Evolutionary conservation across 1,140 invertebrate species (phyloP).

Genomic region (Globodera ellingtonae): DNA sequence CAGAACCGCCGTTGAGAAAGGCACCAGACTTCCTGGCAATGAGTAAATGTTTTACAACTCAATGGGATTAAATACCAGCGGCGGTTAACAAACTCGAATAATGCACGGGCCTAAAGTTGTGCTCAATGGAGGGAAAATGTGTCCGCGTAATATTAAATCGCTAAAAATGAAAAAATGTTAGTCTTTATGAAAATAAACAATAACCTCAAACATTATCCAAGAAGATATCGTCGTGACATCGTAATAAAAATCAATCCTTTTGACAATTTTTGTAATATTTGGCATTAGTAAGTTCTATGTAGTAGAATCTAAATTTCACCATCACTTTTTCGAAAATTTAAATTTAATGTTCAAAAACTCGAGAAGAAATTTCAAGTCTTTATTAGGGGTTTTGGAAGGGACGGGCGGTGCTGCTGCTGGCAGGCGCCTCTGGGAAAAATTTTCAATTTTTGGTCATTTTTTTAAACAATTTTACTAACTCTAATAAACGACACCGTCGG

Average conservation of each 20-base stretch:
- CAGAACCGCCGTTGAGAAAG: conserved; percentile 8
- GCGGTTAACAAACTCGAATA: conserved; percentile 5
- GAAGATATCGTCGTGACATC: conserved; percentile 18
- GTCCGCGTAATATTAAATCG: neutral
- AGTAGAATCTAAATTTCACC: too few species aligned
- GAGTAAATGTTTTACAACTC: neutral
- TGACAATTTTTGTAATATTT: neutral
- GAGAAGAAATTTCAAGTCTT: too few species aligned
- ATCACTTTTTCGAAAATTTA: too few species aligned
- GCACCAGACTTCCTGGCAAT: conserved; percentile 1
- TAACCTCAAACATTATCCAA: conserved; percentile 21
- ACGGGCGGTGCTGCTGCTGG: too few species aligned
- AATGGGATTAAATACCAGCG: neutral
- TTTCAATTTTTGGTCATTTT: too few species aligned
- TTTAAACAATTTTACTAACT: too few species aligned
- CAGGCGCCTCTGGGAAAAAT: too few species aligned
- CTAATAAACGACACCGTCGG: too few species aligned
- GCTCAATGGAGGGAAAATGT: neutral
- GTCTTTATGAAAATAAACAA: neutral
- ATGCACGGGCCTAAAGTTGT: conserved; percentile 20
- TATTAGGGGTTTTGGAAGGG: too few species aligned
- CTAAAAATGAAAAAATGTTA: neutral
- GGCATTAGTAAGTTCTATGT: too few species aligned
- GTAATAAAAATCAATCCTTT: conserved; percentile 20
- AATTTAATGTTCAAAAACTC: too few species aligned